Percentiles rank a stretch among this genome's conserved stretches.
Conservation (phyloP, 2,888 invertebrate genomes). For the Eurytoma californica region DNA sequence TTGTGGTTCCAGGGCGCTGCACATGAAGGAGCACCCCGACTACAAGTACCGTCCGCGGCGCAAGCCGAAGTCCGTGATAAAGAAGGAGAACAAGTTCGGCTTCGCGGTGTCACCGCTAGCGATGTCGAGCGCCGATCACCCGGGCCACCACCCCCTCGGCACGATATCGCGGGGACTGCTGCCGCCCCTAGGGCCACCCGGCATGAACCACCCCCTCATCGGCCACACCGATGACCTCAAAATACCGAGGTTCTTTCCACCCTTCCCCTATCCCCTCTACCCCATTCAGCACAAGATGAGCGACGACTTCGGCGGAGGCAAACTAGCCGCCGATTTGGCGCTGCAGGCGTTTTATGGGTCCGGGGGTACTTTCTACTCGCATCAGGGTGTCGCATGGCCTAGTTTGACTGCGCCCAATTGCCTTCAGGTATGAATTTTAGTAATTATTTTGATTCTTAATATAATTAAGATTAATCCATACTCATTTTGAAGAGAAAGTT, state of each 20-base stretch:
- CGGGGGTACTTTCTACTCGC: slow-evolving; percentile 77
- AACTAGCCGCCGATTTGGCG: slow-evolving; percentile 83
- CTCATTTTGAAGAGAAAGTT: too few relatives aligned
- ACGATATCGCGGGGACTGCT: slow-evolving; percentile 69
- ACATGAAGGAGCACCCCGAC: slow-evolving; percentile 96
- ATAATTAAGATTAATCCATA: background rate
- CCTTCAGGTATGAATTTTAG: slow-evolving; percentile 28
- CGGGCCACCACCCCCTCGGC: slow-evolving; percentile 58
- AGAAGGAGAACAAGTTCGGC: slow-evolving; percentile 86
- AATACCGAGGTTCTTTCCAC: slow-evolving; percentile 83
- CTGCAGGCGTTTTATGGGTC: slow-evolving; percentile 79
- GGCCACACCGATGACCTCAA: slow-evolving; percentile 79
- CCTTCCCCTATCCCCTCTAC: slow-evolving; percentile 83
- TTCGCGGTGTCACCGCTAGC: slow-evolving; percentile 82
- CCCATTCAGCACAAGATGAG: slow-evolving; percentile 78
- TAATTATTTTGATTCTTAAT: background rate
- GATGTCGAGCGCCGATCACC: slow-evolving; percentile 55
- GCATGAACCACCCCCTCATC: slow-evolving; percentile 62
- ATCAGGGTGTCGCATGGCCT: slow-evolving; percentile 73
- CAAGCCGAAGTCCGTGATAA: slow-evolving; percentile 90
- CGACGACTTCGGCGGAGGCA: slow-evolving; percentile 75
- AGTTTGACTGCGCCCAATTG: slow-evolving; percentile 62
- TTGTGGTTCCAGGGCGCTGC: slow-evolving; percentile 84
- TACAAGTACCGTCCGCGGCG: slow-evolving; percentile 93
- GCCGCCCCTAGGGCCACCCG: slow-evolving; percentile 75